Evolutionary conservation across 2,797 vertebrate genomes (phyloP), one percentile per base, ranked within the genome.

Genomic region (Linurgus olivaceus): DNA sequence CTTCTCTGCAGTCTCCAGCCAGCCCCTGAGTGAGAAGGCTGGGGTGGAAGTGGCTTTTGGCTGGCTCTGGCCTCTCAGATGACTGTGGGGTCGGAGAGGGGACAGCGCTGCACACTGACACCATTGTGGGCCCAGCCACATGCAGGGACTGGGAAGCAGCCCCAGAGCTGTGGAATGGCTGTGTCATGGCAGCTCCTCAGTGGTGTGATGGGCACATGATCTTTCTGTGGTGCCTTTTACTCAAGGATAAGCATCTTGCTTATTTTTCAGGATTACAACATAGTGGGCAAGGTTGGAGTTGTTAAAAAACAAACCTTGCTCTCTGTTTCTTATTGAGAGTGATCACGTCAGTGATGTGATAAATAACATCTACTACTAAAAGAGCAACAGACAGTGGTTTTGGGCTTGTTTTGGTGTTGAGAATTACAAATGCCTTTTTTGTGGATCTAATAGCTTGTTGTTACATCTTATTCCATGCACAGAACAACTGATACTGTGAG

Each of bases 181-280:
- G 91, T 85, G 93, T 94, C 89, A 83, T 35, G 65, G 75, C 54
- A 74, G 72, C 76, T 93, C 29, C 70, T 59, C 72, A 7, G 75
- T 91, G 81, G 81, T 58, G 54, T 95, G 94, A 95, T n/a, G 35
- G 61, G 75, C 95, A 72, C 88, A 37, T 95, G 95, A 96, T 96
- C 78, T 29, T 63, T 83, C 61, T 55, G 61, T 67, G 93, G 66
- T 5, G 3, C 31, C 61, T 77, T 61, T 82, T 76, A 40, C 75
- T 86, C 48, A 61, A 57, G 68, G 38, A 74, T 87, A 61, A 93
- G 26, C 48, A 44, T 94, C 87, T 88, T 80, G 75, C 87, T 59
- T 79, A 26, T 80, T 96, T 95, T 67, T 73, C 29, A 33, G 47
- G 35, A 45, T 89, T 80, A 7, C n/a, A 67, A 23, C 21, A 4